Conservation (phyloP, 2,113 vertebrate genomes). For the Tretioscincus oriximinensis region DNA sequence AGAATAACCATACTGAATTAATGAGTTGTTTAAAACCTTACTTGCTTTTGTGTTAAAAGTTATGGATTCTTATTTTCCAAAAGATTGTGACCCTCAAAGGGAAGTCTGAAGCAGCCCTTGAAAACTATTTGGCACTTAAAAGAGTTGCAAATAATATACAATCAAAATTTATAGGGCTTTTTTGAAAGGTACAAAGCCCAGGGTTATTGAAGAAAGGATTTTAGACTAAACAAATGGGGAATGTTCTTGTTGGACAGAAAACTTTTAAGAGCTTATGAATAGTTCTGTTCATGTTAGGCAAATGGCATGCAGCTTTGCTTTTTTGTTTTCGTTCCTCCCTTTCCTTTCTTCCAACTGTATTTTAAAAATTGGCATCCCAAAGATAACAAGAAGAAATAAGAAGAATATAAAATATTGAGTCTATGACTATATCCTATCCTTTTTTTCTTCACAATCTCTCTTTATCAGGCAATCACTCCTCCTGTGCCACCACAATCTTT, state of each 20-base stretch:
- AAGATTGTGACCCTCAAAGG: neutral
- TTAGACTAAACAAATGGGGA: conserved; percentile 73
- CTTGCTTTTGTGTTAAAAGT: neutral
- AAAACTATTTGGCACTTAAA: conserved; percentile 37
- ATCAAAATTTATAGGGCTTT: conserved; percentile 62
- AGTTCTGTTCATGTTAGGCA: conserved; percentile 18
- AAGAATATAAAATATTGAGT: conserved; percentile 2
- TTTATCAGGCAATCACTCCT: neutral
- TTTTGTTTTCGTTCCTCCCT: neutral
- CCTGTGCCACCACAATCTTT: fast-evolving
- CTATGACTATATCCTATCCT: neutral
- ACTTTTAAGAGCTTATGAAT: conserved; percentile 35
- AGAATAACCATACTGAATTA: neutral
- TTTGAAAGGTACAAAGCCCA: conserved; percentile 54
- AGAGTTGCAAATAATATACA: conserved; percentile 61
- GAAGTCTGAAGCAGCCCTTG: conserved; percentile 39
- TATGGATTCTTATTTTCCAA: neutral
- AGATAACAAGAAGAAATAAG: neutral
- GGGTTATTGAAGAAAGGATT: conserved; percentile 55
- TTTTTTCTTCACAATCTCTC: neutral
- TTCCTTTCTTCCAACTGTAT: conserved; percentile 21
- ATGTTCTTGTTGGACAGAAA: conserved; percentile 53
- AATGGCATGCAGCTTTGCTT: neutral
- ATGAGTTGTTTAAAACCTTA: neutral
- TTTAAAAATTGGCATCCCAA: conserved; percentile 25